Evolutionary conservation across 2,113 vertebrate genomes (phyloP).

Genomic region (Prietella phreatophila): DNA sequence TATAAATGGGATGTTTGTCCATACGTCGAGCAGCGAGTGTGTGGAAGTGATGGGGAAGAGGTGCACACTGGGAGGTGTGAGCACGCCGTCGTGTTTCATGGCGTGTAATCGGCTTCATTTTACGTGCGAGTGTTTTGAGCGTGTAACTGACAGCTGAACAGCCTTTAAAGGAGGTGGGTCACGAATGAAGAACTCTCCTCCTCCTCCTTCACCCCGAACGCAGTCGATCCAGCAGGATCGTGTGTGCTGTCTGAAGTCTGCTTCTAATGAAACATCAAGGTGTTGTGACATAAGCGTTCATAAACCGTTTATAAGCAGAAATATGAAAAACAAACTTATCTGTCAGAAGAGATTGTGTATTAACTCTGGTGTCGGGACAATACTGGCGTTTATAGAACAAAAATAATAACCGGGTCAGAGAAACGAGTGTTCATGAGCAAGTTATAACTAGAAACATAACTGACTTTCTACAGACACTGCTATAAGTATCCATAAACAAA

Average conservation of each 20-base stretch:
- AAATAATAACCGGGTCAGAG: too few species aligned
- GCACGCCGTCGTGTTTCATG: neutral
- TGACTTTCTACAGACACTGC: too few species aligned
- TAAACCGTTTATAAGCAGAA: neutral
- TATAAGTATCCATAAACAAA: too few species aligned
- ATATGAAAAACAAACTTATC: neutral
- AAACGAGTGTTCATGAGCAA: too few species aligned
- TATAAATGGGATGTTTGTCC: conserved; percentile 4
- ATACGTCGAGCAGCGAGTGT: neutral
- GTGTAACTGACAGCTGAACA: neutral
- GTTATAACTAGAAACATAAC: neutral
- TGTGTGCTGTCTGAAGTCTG: neutral
- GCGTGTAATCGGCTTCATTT: conserved; percentile 24
- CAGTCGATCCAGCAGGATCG: neutral
- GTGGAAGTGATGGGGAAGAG: neutral
- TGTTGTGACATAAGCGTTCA: neutral
- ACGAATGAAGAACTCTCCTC: neutral
- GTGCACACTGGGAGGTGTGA: conserved; percentile 1
- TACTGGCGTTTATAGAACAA: neutral
- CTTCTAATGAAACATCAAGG: neutral
- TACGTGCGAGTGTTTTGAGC: neutral
- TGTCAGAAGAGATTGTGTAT: neutral
- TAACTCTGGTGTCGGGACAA: neutral
- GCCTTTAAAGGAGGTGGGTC: neutral
- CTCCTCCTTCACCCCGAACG: neutral